phyloP scores from a whole-genome alignment of 1,140 invertebrate species.

The Drosophila trapezifrons region DNA sequence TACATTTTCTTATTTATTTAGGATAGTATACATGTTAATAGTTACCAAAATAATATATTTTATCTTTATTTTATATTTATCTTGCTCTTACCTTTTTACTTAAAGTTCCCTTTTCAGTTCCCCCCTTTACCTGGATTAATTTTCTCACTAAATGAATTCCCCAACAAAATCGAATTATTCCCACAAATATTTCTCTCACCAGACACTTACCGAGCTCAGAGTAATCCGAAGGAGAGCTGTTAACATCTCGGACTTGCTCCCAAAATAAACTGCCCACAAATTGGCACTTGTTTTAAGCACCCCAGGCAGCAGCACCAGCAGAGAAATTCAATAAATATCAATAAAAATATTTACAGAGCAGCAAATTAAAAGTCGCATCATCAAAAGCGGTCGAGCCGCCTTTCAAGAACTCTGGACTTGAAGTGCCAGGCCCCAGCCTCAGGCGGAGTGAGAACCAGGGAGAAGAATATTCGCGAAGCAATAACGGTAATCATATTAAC shows the following conservation, averaged over 20 bases:
- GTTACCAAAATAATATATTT: too few relatives aligned
- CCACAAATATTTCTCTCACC: slow-evolving; percentile 6
- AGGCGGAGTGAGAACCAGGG: neutral
- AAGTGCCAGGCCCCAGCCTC: neutral
- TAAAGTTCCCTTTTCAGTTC: neutral
- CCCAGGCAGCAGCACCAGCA: slow-evolving; percentile 2
- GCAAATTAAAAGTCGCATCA: slow-evolving; percentile 42
- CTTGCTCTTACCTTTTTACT: neutral
- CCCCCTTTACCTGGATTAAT: neutral
- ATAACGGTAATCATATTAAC: slow-evolving; percentile 76
- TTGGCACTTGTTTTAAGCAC: slow-evolving; percentile 52
- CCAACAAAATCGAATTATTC: neutral
- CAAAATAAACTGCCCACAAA: slow-evolving; percentile 48
- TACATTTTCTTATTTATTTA: neutral
- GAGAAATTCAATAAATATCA: slow-evolving; percentile 76
- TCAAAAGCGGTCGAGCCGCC: slow-evolving; percentile 56
- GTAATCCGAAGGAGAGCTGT: slow-evolving; percentile 4
- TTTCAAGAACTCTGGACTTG: slow-evolving; percentile 10
- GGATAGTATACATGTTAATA: too few relatives aligned
- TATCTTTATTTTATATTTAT: neutral
- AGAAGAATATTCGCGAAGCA: slow-evolving; percentile 9
- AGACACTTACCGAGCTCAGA: neutral
- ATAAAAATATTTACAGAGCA: slow-evolving; percentile 59
- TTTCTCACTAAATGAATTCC: too few relatives aligned
- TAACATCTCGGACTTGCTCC: neutral